Evolutionary conservation across 2,113 vertebrate genomes (phyloP), one percentile per base, ranked within the genome.

Genomic region (Cisticola juncidis): DNA sequence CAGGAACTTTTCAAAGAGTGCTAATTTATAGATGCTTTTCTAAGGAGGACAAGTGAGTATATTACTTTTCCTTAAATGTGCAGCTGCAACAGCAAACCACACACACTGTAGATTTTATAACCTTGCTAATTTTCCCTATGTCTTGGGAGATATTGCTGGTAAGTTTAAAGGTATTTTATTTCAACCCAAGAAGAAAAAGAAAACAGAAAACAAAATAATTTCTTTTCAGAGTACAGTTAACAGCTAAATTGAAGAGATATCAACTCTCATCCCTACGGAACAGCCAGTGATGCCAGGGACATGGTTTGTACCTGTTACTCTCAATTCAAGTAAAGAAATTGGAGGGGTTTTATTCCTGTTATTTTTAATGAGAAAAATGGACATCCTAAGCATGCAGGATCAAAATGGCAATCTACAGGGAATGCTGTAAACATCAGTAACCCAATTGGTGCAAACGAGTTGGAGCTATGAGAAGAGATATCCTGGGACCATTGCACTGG

Each of bases 21-120:
- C 25, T 95, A 95, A 96, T 96, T 95, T 97, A 95, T 89, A 65
- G 93, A 89, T 54, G 57, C 65, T 95, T 95, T 97, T 92, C 77
- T 92, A 95, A 76, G 93, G 45, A 94, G 77, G 56, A 91, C 86
- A 92, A 94, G 56, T 33, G 51, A 64, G 23, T 72, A 72, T 87
- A 92, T 91, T 92, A 89, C 81, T 96, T 94, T 89, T 91, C 23
- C 73, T 95, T 96, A 92, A 94, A 96, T 69, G 65, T 79, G 94
- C 94, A 97, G 89, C 95, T 96, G 93, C 73, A 96, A 95, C 40
- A 96, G 95, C 95, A 97, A 97, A 96, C 86, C 38, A 91, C 89
- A 92, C 54, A 53, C 80, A 61, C 61, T 57, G 69, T 40, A 85
- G 71, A 68, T 87, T 95, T 95, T 95, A 94, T 79, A 95, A 89